Evolutionary conservation across 1,140 invertebrate species (phyloP), one percentile per base, ranked within the genome.

Genomic region (Brachionus rotundiformis): DNA sequence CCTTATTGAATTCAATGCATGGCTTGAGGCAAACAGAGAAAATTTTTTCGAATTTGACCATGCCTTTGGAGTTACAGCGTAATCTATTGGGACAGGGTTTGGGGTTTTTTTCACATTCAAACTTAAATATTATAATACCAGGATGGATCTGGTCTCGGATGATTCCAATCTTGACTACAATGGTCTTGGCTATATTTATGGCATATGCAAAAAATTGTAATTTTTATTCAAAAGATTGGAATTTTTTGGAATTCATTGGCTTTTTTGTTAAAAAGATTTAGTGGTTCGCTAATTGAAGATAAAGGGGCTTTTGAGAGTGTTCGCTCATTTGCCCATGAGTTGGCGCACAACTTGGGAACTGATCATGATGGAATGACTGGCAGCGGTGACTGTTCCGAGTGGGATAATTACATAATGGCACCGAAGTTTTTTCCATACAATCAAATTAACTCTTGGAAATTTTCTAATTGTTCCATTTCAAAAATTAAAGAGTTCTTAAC

Each of bases 381-480:
- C 11, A 73, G 39, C 27, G 36, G 10, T 31, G 68, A 73, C 4
- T 73, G 68, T 10, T 41, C 68, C 0, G 68, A 73, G 44, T 73
- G 68, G 68, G 68, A 44, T 44, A 73, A 73, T 44, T 73, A 44
- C 41, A 73, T 73, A 44, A 73, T 73, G 68, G 33, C 68, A 73
- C 39, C 68, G 0, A 73, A 73, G 25, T 73, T 44, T 73, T 73
- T 73, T 27, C 68, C 68, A 13, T 73, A 73, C 3, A 73, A 73
- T 73, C 68, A 73, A 29, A 1, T 44, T 25, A 73, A 73, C 44
- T 73, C 68, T 1, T 73, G 68, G 68, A 41, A 44, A 25, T 44
- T 73, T 73, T 73, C 68, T 3, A 73, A 73, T 11, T 73, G 68
- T 25, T 73, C 68, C 1, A 73, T 44, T 25, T 44, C 36, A 7